Evolutionary conservation across 2,888 invertebrate genomes (phyloP), one percentile per base, ranked within the genome.

Genomic region (Hylaea fasciaria): DNA sequence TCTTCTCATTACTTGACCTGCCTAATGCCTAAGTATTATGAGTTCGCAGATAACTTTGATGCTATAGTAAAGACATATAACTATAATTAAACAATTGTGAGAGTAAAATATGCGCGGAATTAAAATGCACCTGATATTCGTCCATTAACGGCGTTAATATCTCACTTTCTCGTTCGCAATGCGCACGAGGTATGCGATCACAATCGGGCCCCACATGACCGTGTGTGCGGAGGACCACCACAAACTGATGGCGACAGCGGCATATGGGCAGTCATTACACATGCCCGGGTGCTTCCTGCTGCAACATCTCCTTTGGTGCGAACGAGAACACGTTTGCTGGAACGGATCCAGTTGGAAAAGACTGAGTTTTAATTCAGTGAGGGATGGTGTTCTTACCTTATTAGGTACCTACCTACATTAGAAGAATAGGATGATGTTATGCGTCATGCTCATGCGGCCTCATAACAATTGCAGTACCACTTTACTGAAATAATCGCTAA

Each of bases 61-160:
- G 10, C 7, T n/a, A 9, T 32, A 32, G 32, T 32, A 22, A 5
- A 5, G 5, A 22, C 5, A 2, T 22, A 5, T 22, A 22, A 2
- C 10, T 32, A 28, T 3, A 57, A 57, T 49, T 50, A 56, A 39
- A 58, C 28, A 63, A 64, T 53, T 40, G 46, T 17, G 17, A 32
- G 22, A 57, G 44, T 46, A 43, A 57, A 62, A 47, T 69, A 71
- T 65, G 67, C 66, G 66, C 71, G 68, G 57, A 74, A 76, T 72
- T 71, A 56, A 70, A 73, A 72, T 74, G 71, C 68, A 76, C 86
- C 87, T 87, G 89, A 83, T 89, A 86, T 77, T 80, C 85, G 72
- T 86, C 89, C 91, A 90, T 89, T 73, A 79, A 75, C 73, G 73
- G 71, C 71, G 57, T 65, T 74, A 72, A 74, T 76, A 77, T 78